A percentile compares a stretch with the other conserved stretches of the same genome.
Conservation (phyloP, 2,888 invertebrate species). For the Eurois occulta region DNA sequence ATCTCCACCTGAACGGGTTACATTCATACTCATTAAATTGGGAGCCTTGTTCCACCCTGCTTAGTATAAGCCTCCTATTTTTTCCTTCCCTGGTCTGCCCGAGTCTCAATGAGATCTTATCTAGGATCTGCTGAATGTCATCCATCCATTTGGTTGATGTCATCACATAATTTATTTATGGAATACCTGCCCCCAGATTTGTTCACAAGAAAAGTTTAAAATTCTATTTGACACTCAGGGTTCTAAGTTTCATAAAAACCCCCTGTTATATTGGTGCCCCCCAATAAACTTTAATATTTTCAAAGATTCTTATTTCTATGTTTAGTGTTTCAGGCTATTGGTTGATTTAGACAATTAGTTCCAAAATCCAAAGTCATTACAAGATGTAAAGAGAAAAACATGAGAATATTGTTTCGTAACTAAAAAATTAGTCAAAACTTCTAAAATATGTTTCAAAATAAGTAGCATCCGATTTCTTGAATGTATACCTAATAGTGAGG, state of each 20-base stretch:
- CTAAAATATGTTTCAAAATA: background rate
- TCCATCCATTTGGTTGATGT: too few species aligned
- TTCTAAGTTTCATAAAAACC: background rate
- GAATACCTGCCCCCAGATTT: background rate
- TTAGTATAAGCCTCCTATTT: too few species aligned
- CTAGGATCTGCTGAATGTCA: too few species aligned
- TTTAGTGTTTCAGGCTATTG: background rate
- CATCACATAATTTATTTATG: background rate
- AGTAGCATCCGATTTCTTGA: background rate
- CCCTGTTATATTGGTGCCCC: background rate
- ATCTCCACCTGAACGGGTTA: too few species aligned
- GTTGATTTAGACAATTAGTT: background rate
- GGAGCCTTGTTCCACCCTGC: too few species aligned
- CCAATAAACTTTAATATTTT: background rate
- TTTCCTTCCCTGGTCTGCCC: too few species aligned
- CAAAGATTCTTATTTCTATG: background rate
- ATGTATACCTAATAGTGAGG: background rate
- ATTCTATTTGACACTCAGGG: background rate
- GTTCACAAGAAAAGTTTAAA: background rate
- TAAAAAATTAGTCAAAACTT: background rate
- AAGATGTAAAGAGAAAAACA: background rate
- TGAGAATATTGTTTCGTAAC: background rate
- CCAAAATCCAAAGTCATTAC: background rate
- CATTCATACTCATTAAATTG: too few species aligned
- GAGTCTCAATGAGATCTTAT: too few species aligned